These are phyloP conservation scores for Acrobasis suavella DNA, from an alignment of 2,888 invertebrate species.

Conservation along the genomic window DNA sequence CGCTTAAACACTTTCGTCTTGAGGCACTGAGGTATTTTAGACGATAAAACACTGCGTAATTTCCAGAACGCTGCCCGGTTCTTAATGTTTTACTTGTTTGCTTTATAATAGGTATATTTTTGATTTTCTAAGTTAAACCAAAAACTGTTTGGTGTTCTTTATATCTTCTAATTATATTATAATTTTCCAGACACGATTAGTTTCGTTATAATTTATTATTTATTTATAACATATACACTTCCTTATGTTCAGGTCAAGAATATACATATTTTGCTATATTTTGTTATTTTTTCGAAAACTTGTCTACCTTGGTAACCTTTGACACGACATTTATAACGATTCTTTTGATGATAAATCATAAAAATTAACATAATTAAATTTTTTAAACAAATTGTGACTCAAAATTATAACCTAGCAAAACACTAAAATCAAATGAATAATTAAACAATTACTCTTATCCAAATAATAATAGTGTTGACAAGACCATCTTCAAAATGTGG, in stretches of 20 bases:
- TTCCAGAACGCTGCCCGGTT: too few relatives aligned
- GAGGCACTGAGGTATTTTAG: too few relatives aligned
- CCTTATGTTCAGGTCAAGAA: background rate
- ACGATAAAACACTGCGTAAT: too few relatives aligned
- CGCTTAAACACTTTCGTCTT: too few relatives aligned
- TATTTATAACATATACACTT: background rate
- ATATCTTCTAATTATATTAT: too few relatives aligned
- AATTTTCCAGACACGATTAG: background rate
- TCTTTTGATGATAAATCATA: background rate
- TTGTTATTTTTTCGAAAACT: background rate
- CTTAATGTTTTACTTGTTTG: too few relatives aligned
- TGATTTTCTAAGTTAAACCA: too few relatives aligned
- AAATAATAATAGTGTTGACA: conserved; percentile 21
- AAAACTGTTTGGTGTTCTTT: too few relatives aligned
- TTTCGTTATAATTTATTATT: background rate
- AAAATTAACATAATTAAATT: background rate
- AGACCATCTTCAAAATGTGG: conserved; percentile 20
- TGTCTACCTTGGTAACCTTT: background rate
- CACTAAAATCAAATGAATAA: background rate
- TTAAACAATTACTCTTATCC: conserved; percentile 2
- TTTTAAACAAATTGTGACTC: background rate
- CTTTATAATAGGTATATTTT: too few relatives aligned
- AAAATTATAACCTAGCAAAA: background rate
- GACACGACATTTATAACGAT: background rate
- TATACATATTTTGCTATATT: background rate